These are phyloP conservation scores for Julus scandinavius DNA, from an alignment of 2,888 invertebrate species.

Conservation along the genomic window DNA sequence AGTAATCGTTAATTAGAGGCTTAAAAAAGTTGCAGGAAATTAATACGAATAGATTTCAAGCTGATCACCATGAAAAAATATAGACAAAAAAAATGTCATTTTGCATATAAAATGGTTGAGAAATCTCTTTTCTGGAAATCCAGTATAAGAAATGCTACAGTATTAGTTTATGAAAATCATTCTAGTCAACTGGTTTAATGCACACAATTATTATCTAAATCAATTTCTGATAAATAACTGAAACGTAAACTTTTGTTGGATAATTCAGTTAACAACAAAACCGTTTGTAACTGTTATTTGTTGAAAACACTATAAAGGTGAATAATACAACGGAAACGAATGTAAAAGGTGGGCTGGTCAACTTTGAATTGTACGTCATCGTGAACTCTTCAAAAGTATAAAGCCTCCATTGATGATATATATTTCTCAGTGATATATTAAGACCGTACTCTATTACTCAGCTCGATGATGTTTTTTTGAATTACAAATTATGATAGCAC, in stretches of 20 bases:
- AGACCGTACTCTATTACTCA: neutral
- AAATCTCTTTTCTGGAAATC: no score
- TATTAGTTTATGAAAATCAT: no score
- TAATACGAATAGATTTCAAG: no score
- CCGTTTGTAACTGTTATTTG: neutral
- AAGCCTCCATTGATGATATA: neutral
- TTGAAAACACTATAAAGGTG: neutral
- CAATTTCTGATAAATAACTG: no score
- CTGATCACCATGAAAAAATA: no score
- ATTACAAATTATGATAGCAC: neutral
- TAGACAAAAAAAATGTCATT: no score
- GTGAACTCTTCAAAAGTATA: neutral
- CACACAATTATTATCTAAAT: no score
- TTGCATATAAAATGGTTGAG: no score
- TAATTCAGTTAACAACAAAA: neutral
- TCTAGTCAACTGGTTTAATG: no score
- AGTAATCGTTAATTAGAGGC: no score
- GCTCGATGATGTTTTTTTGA: constrained; percentile 14
- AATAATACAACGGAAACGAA: neutral
- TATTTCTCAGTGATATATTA: neutral
- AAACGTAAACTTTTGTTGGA: neutral
- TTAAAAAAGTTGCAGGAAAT: no score
- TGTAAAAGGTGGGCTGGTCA: neutral
- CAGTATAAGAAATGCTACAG: no score
- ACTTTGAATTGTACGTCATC: neutral